These are phyloP conservation scores for Tuberolachnus salignus DNA, from an alignment of 2,888 invertebrate genomes.

Conservation along the genomic window DNA sequence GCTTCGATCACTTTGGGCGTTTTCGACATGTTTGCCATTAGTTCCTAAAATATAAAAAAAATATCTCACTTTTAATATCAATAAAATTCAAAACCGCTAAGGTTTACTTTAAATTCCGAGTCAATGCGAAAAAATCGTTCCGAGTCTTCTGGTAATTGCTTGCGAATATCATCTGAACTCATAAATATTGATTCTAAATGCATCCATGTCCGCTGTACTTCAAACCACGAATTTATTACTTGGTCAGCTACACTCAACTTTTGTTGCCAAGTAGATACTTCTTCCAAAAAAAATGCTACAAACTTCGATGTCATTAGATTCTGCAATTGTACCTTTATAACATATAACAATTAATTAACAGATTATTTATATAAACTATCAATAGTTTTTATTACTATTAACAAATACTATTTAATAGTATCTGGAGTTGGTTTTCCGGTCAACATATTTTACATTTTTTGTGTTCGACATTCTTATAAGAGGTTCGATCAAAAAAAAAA, in stretches of 20 bases:
- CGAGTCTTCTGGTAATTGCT: conserved; percentile 92
- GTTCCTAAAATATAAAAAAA: conserved; percentile 63
- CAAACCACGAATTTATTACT: conserved; percentile 90
- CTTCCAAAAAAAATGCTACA: conserved; percentile 92
- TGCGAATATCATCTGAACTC: conserved; percentile 95
- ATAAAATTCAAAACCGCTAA: not conserved
- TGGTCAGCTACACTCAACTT: conserved; percentile 92
- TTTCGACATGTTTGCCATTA: conserved; percentile 78
- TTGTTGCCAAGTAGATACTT: conserved; percentile 93
- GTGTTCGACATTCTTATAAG: too few relatives aligned
- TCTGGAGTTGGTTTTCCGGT: too few relatives aligned
- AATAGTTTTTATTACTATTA: too few relatives aligned
- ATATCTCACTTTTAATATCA: not conserved
- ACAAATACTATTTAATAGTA: too few relatives aligned
- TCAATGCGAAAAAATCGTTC: conserved; percentile 91
- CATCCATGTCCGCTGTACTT: conserved; percentile 96
- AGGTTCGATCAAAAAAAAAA: too few relatives aligned
- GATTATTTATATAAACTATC: too few relatives aligned
- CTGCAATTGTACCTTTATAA: conserved; percentile 89
- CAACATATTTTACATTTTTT: too few relatives aligned
- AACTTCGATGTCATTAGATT: conserved; percentile 96
- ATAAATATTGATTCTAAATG: conserved; percentile 97
- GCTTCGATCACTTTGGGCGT: conserved; percentile 89
- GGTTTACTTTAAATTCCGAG: conserved; percentile 78
- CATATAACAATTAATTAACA: too few relatives aligned